A percentile compares a stretch with the other conserved stretches of the same genome.
phyloP scores from a whole-genome alignment of 2,797 vertebrate species.

The Enteromius fasciolatus region DNA sequence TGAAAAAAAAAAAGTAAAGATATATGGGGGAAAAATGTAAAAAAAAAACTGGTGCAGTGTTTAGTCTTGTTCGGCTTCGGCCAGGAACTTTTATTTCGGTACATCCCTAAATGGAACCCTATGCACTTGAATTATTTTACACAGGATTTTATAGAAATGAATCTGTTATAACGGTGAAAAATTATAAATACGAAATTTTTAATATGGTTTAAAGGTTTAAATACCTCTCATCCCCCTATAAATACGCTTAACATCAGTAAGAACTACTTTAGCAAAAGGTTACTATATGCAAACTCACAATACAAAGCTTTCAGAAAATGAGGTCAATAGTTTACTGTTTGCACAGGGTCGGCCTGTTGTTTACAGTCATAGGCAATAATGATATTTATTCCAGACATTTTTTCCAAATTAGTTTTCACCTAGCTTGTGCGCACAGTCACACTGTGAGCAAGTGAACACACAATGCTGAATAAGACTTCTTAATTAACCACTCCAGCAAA shows the following conservation, averaged over 20 bases:
- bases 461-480: neutral
- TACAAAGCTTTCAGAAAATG: neutral
- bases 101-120: no score
- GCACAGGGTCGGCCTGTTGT: neutral
- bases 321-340: neutral
- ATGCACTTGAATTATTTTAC: neutral
- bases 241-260: neutral
- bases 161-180: neutral
- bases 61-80: no score
- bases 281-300: neutral
- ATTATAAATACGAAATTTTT: neutral
- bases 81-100: no score
- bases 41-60: no score
- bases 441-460: neutral
- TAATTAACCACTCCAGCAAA: neutral
- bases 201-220: neutral
- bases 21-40: no score
- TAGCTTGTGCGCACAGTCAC: neutral
- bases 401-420: neutral
- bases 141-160: neutral
- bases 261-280: no score
- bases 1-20: no score
- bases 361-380: neutral
- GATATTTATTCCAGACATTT: neutral
- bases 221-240: neutral